Conservation (phyloP, 2,113 vertebrate species). For the Microcebus jonahi region DNA sequence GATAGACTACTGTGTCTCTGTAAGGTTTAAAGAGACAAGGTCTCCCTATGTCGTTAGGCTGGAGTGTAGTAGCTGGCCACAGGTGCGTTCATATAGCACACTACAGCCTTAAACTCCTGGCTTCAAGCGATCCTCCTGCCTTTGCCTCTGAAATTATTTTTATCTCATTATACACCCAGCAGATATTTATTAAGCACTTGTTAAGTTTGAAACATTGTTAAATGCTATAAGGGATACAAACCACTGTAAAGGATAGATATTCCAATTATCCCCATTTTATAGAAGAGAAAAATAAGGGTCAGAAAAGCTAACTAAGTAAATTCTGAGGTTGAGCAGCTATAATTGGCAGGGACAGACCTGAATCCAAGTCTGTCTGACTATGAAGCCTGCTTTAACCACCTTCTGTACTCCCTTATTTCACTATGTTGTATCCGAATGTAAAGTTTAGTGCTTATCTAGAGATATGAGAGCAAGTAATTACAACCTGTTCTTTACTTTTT, state of each 20-base stretch:
- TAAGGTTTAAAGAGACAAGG: not conserved
- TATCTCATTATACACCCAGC: not conserved
- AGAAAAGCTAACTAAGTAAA: not conserved
- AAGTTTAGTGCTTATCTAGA: not conserved
- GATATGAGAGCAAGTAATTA: not conserved
- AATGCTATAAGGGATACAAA: not conserved
- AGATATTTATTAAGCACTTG: not conserved
- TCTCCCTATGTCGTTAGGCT: too few species aligned
- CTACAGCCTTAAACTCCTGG: too few species aligned
- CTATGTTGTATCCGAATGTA: fast-evolving
- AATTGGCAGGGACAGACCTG: not conserved
- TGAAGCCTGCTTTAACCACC: not conserved
- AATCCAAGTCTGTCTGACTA: not conserved
- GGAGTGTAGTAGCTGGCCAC: too few species aligned
- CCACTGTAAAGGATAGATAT: not conserved
- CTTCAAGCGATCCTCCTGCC: too few species aligned
- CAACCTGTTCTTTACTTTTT: conserved; percentile 44
- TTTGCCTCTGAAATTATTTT: not conserved
- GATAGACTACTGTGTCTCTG: not conserved
- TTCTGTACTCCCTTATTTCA: not conserved
- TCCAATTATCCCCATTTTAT: not conserved
- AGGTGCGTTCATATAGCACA: too few species aligned
- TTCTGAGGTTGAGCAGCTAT: not conserved
- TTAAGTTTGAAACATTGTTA: not conserved
- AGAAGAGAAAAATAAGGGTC: not conserved